phyloP scores from a whole-genome alignment of 2,113 vertebrate genomes.

The Phylloscopus trochiloides region DNA sequence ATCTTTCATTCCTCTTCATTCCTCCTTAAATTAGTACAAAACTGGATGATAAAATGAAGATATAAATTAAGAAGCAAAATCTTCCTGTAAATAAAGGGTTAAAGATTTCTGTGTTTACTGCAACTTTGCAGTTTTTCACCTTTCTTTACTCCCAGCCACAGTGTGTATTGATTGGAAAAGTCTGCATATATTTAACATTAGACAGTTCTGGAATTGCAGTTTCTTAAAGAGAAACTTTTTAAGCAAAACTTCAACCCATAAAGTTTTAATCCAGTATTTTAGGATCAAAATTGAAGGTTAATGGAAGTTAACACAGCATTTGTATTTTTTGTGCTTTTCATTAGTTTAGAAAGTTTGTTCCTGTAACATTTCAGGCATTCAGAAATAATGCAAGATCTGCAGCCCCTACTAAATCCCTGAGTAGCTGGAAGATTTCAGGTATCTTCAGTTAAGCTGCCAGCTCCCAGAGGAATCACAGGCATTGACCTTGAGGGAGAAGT shows the following conservation, averaged over 20 bases:
- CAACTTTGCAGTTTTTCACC: neutral
- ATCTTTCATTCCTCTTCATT: neutral
- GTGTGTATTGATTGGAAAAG: neutral
- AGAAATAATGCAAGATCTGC: neutral
- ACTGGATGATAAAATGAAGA: neutral
- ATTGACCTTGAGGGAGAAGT: constrained; percentile 53
- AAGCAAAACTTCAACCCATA: neutral
- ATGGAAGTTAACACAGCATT: neutral
- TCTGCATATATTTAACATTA: neutral
- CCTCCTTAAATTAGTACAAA: neutral
- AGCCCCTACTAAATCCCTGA: neutral
- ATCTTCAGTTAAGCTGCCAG: neutral
- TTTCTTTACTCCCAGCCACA: neutral
- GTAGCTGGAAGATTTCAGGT: neutral
- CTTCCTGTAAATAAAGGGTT: neutral
- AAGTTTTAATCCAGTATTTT: neutral
- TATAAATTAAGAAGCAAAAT: neutral
- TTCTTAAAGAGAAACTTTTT: neutral
- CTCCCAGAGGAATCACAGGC: neutral
- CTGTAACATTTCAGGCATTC: neutral
- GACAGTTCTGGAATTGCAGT: neutral
- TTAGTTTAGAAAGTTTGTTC: neutral
- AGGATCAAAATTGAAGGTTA: neutral
- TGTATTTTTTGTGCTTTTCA: neutral
- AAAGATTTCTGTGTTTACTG: neutral